Evolutionary conservation across 2,888 invertebrate genomes (phyloP).

Genomic region (Cyclophora punctaria): DNA sequence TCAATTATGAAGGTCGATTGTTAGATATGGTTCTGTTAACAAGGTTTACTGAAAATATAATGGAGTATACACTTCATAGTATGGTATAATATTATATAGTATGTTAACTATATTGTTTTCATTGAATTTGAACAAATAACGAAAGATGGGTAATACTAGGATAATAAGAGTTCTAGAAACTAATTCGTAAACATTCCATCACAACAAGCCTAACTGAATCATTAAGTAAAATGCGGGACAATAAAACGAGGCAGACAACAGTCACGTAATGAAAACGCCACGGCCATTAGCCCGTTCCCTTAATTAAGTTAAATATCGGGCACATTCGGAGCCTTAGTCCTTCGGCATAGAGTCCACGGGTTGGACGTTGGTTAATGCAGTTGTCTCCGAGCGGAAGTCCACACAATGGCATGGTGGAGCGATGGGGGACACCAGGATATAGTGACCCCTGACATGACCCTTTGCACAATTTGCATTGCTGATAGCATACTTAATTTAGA

Average conservation of each 20-base stretch:
- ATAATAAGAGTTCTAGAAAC: no score
- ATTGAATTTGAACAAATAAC: no score
- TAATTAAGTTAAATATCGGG: background rate
- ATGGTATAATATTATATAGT: no score
- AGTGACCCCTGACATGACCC: slow-evolving; percentile 31
- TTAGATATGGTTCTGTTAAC: slow-evolving; percentile 1
- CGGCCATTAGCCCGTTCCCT: slow-evolving; percentile 12
- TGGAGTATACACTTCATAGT: no score
- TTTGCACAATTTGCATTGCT: slow-evolving; percentile 18
- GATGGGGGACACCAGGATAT: slow-evolving; percentile 32
- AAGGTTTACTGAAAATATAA: no score
- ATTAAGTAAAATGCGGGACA: slow-evolving; percentile 3
- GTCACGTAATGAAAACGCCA: slow-evolving; percentile 18
- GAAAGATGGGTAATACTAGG: no score
- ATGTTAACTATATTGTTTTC: no score
- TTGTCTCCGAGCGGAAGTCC: slow-evolving; percentile 28
- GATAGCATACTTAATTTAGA: slow-evolving; percentile 11
- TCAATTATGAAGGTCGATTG: no score
- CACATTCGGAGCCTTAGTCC: background rate
- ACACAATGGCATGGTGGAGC: slow-evolving; percentile 28
- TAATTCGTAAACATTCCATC: no score
- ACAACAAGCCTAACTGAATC: no score
- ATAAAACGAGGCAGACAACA: slow-evolving; percentile 17
- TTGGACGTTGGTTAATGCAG: slow-evolving; percentile 1
- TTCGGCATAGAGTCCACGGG: background rate